These are phyloP conservation scores for Gasterosteus nipponicus DNA, from an alignment of 2,113 vertebrate species.

Conservation along the genomic window DNA sequence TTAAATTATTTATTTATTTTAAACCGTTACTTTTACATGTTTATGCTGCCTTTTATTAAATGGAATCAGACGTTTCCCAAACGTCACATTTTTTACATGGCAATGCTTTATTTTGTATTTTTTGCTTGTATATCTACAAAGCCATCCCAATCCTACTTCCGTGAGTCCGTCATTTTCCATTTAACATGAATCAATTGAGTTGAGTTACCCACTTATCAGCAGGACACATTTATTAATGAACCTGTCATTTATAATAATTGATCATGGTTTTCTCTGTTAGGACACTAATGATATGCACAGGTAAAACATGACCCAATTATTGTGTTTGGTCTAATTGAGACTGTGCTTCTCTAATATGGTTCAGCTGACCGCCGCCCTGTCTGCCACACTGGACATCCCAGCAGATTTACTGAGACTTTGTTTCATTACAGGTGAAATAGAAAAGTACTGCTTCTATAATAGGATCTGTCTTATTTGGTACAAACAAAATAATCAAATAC, in stretches of 20 bases:
- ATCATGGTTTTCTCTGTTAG: conserved; percentile 86
- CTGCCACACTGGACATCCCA: conserved; percentile 39
- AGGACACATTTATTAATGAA: conserved; percentile 97
- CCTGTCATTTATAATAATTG: conserved; percentile 91
- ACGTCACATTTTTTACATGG: not conserved
- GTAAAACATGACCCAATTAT: conserved; percentile 93
- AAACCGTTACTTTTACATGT: not conserved
- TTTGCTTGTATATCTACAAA: not conserved
- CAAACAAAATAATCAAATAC: conserved; percentile 1
- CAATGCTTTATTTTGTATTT: not conserved
- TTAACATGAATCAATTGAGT: conserved; percentile 85
- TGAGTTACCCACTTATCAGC: conserved; percentile 84
- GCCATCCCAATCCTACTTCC: not conserved
- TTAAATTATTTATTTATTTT: not conserved
- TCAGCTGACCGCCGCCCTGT: conserved; percentile 85
- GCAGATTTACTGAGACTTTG: conserved; percentile 22
- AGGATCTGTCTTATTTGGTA: conserved; percentile 4
- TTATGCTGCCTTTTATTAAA: not conserved
- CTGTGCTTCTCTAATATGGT: conserved; percentile 87
- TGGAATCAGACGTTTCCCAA: not conserved
- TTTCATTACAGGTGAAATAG: conserved; percentile 11
- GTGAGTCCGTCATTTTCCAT: conserved; percentile 75
- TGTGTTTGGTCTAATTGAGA: conserved; percentile 92
- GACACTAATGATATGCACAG: conserved; percentile 90
- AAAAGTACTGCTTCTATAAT: conserved; percentile 7